These are phyloP conservation scores for Fragum fragum DNA, from an alignment of 2,888 invertebrate species.

Conservation along the genomic window DNA sequence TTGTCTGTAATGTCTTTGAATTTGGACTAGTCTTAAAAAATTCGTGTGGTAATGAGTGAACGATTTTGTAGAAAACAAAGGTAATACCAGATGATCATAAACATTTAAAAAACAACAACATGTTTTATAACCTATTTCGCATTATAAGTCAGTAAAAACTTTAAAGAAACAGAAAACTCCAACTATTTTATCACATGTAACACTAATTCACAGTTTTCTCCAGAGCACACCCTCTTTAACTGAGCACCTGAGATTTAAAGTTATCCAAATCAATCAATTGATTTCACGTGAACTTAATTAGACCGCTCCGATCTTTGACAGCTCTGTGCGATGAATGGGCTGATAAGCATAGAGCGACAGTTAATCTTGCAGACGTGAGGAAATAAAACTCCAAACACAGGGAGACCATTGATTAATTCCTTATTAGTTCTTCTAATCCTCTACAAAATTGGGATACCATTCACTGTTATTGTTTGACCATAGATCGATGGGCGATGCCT, in stretches of 20 bases:
- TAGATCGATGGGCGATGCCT: slow-evolving; percentile 1
- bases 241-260: neutral
- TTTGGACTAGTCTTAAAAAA: too few species aligned
- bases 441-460: slow-evolving; percentile 12
- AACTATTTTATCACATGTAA: too few species aligned
- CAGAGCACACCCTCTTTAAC: neutral
- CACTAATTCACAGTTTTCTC: too few species aligned
- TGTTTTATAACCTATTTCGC: too few species aligned
- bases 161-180: too few species aligned
- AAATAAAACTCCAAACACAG: slow-evolving; percentile 6
- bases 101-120: too few species aligned
- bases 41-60: too few species aligned
- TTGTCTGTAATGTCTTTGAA: too few species aligned
- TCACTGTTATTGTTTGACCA: neutral
- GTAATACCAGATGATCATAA: too few species aligned
- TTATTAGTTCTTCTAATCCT: neutral
- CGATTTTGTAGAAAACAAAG: too few species aligned
- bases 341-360: neutral
- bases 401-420: neutral
- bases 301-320: slow-evolving; percentile 18
- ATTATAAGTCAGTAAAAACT: too few species aligned
- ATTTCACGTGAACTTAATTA: slow-evolving; percentile 27
- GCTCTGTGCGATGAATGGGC: neutral
- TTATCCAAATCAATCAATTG: slow-evolving; percentile 16
- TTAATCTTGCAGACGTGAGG: slow-evolving; percentile 17